Percentiles rank a stretch among this genome's conserved stretches.
phyloP scores from a whole-genome alignment of 1,140 invertebrate genomes.

The Dermatophagoides farinae region DNA sequence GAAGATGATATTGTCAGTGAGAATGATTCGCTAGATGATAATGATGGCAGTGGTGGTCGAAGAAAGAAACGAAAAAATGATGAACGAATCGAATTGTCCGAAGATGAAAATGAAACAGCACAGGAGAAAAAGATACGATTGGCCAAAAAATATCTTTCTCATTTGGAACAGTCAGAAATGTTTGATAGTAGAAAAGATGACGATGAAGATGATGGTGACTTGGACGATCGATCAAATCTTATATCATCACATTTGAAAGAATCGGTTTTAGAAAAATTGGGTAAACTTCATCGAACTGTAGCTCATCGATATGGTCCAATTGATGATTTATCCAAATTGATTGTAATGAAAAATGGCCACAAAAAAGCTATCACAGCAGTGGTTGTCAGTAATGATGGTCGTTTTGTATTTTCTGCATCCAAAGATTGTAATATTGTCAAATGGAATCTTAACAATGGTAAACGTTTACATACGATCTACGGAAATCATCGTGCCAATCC shows the following conservation, averaged over 20 bases:
- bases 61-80: background rate
- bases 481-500: constrained; percentile 25
- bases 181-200: background rate
- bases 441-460: constrained; percentile 39
- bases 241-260: constrained; percentile 47
- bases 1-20: background rate
- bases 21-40: background rate
- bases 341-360: constrained; percentile 30
- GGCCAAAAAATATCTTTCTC: constrained; percentile 65
- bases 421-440: constrained; percentile 73
- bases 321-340: background rate
- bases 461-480: constrained; percentile 28
- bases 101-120: constrained; percentile 51
- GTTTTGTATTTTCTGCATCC: constrained; percentile 55
- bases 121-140: constrained; percentile 70
- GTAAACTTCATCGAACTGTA: constrained; percentile 7
- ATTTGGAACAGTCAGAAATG: constrained; percentile 41
- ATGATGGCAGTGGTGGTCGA: background rate
- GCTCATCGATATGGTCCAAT: background rate
- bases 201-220: constrained; percentile 32
- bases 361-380: constrained; percentile 57
- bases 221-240: constrained; percentile 4
- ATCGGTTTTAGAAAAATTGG: constrained; percentile 40
- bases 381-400: constrained; percentile 48
- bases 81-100: constrained; percentile 18